Evolutionary conservation across 2,888 invertebrate species (phyloP).

Genomic region (Drosophila kuntzei): DNA sequence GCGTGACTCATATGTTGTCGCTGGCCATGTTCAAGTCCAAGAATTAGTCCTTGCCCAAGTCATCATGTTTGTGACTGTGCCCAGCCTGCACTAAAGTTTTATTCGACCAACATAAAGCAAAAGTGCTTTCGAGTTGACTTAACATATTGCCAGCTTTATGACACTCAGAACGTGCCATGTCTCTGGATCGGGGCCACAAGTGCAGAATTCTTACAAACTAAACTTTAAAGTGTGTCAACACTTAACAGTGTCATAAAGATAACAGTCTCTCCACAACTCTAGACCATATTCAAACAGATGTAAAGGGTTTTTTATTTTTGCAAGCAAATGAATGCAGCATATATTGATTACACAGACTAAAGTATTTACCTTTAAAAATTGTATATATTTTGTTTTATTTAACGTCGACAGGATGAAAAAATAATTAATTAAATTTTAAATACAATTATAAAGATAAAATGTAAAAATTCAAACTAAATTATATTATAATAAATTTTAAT

Average conservation of each 20-base stretch:
- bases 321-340: slow-evolving; percentile 5
- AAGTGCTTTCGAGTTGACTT: slow-evolving; percentile 76
- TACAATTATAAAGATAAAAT: too few relatives aligned
- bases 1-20: slow-evolving; percentile 54
- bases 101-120: slow-evolving; percentile 74
- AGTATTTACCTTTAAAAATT: too few relatives aligned
- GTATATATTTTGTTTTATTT: too few relatives aligned
- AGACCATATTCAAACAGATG: not conserved
- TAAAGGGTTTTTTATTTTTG: slow-evolving; percentile 6
- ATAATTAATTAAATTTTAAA: too few relatives aligned
- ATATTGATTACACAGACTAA: not conserved
- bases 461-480: too few relatives aligned
- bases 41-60: slow-evolving; percentile 28
- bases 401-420: too few relatives aligned
- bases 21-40: slow-evolving; percentile 34
- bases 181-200: not conserved
- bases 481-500: too few relatives aligned
- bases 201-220: slow-evolving; percentile 36
- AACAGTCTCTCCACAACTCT: slow-evolving; percentile 15
- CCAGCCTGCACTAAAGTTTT: slow-evolving; percentile 74
- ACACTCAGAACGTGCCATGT: slow-evolving; percentile 34
- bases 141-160: slow-evolving; percentile 69
- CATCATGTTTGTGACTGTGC: slow-evolving; percentile 52
- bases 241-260: slow-evolving; percentile 73
- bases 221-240: slow-evolving; percentile 74